Evolutionary conservation across 1,140 invertebrate species (phyloP), one percentile per base, ranked within the genome.

Genomic region (Pogonomyrmex californicus): DNA sequence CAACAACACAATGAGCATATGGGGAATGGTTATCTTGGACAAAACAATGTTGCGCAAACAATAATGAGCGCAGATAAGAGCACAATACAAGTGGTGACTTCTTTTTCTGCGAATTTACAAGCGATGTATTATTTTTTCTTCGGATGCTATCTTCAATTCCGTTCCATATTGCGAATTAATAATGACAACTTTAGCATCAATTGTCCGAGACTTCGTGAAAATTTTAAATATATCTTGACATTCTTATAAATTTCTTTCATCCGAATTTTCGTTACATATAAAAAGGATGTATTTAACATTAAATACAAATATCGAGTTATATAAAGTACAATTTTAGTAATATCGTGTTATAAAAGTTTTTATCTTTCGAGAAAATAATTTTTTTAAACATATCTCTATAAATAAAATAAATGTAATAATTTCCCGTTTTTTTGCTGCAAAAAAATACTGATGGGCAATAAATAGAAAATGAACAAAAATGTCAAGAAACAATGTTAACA

Each of bases 31-130:
- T 93, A 93, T 93, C 92, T 89, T 38, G 83, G 56, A 81, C 86
- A 91, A 90, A 93, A 93, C 87, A 92, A 81, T 76, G 85, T 90
- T 83, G 89, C 78, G 91, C 88, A 92, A 93, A 93, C 86, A 92
- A 88, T 83, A 90, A 88, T 51, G 79, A 68, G 66, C 79, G 30
- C 49, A 87, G 91, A 92, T 92, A 92, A 92, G 88, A 78, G n/a
- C 17, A 77, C 36, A 77, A 83, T 86, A 77, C 73, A 78, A 77
- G 78, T 36, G 17, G 38, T 44, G 62, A 62, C 56, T 36, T 65
- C 44, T 68, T 62, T 78, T 77, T 71, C 60, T 49, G 38, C 38
- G 75, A 86, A 75, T 56, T 14, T 44, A 10, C 12, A 47, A 9
- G 7, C 41, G 30, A 36, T 5, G 30, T 73, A 87, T 87, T 62